Conservation (phyloP, 2,113 vertebrate genomes). For the Strix aluco region DNA sequence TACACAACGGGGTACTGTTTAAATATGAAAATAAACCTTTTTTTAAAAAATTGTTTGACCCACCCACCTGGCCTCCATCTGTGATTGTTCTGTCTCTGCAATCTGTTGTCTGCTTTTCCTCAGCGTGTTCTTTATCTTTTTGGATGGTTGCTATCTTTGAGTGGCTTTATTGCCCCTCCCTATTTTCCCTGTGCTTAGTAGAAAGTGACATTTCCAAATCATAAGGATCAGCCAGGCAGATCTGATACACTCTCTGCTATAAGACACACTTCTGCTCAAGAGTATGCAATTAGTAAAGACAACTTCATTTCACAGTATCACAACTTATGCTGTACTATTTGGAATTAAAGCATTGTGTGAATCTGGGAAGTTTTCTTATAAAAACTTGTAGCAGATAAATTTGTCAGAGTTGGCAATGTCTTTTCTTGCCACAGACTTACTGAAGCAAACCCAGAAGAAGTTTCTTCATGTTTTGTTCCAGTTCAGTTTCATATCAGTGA, state of each 20-base stretch:
- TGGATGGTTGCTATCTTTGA: slow-evolving; percentile 79
- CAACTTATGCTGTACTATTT: slow-evolving; percentile 37
- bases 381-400: slow-evolving; percentile 34
- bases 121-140: slow-evolving; percentile 80
- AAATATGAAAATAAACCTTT: slow-evolving; percentile 81
- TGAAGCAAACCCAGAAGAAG: not conserved
- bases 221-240: slow-evolving; percentile 74
- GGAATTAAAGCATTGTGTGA: slow-evolving; percentile 35
- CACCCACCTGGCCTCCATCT: slow-evolving; percentile 81
- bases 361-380: slow-evolving; percentile 28
- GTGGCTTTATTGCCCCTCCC: slow-evolving; percentile 47
- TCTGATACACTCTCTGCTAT: slow-evolving; percentile 77
- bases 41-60: slow-evolving; percentile 71
- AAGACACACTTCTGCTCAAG: slow-evolving; percentile 41
- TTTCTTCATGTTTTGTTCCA: slow-evolving; percentile 4
- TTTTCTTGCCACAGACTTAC: not conserved
- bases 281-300: slow-evolving; percentile 73
- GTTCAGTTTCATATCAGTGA: not conserved
- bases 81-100: slow-evolving; percentile 67
- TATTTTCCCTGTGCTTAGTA: slow-evolving; percentile 45
- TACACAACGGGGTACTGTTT: slow-evolving; percentile 52
- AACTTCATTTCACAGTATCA: slow-evolving; percentile 64
- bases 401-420: slow-evolving; percentile 6
- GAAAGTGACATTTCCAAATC: slow-evolving; percentile 70
- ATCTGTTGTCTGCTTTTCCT: slow-evolving; percentile 76